A percentile compares a stretch with the other conserved stretches of the same genome.
Evolutionary conservation across 1,140 invertebrate species (phyloP).

Genomic region (Zaprionus africanus): DNA sequence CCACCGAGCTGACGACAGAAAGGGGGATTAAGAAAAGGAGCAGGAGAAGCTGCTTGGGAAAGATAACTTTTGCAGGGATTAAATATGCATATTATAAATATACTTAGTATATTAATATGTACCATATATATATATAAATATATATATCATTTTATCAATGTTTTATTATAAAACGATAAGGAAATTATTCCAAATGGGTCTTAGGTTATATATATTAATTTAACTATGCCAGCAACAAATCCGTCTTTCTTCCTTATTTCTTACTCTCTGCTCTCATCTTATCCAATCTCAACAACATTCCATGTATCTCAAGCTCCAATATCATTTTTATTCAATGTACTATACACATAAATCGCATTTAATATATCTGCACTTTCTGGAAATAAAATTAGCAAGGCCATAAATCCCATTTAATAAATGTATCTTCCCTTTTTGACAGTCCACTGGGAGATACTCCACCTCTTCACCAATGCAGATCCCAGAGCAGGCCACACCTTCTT

Average conservation of each 20-base stretch:
- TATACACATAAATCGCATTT: conserved; percentile 3
- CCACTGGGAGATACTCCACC: neutral
- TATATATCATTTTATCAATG: too few relatives aligned
- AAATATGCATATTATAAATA: too few relatives aligned
- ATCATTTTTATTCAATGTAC: neutral
- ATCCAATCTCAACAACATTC: neutral
- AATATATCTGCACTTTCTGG: neutral
- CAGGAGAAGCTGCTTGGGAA: too few relatives aligned
- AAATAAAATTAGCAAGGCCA: neutral
- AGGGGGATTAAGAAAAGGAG: neutral
- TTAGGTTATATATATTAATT: too few relatives aligned
- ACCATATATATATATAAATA: too few relatives aligned
- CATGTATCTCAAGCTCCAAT: neutral
- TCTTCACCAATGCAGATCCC: neutral
- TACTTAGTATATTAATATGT: too few relatives aligned
- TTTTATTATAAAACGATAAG: too few relatives aligned
- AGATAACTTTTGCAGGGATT: too few relatives aligned
- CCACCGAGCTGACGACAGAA: neutral
- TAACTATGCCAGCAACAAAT: too few relatives aligned
- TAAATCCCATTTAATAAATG: conserved; percentile 1
- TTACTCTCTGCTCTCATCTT: too few relatives aligned
- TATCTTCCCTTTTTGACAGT: neutral
- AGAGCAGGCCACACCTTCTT: conserved; percentile 9
- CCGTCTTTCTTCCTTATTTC: too few relatives aligned
- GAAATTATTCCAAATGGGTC: too few relatives aligned